A percentile compares a stretch with the other conserved stretches of the same genome.
Conservation (phyloP, 2,888 invertebrate species). For the Parascotia fuliginaria region DNA sequence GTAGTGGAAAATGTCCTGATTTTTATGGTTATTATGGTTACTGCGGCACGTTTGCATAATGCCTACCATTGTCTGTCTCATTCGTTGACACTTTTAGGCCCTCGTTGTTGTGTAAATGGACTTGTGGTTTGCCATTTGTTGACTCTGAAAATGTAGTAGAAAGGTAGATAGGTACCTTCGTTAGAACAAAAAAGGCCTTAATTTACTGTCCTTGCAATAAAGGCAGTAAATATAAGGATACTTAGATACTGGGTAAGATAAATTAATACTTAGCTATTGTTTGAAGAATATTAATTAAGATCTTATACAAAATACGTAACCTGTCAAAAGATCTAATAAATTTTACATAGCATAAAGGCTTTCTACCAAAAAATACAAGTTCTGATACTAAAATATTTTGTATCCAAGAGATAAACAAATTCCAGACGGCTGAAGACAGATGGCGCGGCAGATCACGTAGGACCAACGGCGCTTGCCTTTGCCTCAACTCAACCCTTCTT, state of each 20-base stretch:
- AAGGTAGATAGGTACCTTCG: too few species aligned
- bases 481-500: conserved; percentile 81
- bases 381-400: conserved; percentile 34
- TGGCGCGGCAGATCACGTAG: conserved; percentile 78
- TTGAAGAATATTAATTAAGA: too few species aligned
- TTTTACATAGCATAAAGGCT: not conserved
- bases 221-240: too few species aligned
- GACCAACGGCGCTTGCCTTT: conserved; percentile 57
- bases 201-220: too few species aligned
- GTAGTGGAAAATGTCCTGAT: conserved; percentile 63
- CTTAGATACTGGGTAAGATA: too few species aligned
- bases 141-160: too few species aligned
- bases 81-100: conserved; percentile 16
- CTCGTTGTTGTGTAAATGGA: conserved; percentile 2
- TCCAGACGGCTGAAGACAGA: conserved; percentile 77
- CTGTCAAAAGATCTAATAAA: too few species aligned
- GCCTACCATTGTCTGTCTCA: conserved; percentile 48
- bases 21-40: conserved; percentile 82
- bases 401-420: conserved; percentile 69
- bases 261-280: too few species aligned
- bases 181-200: too few species aligned
- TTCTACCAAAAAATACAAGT: conserved; percentile 9
- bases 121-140: not conserved
- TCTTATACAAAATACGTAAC: too few species aligned
- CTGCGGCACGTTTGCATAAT: conserved; percentile 78